A percentile compares a stretch with the other conserved stretches of the same genome.
Evolutionary conservation across 2,113 vertebrate genomes (phyloP).

Genomic region (Podilymbus podiceps): DNA sequence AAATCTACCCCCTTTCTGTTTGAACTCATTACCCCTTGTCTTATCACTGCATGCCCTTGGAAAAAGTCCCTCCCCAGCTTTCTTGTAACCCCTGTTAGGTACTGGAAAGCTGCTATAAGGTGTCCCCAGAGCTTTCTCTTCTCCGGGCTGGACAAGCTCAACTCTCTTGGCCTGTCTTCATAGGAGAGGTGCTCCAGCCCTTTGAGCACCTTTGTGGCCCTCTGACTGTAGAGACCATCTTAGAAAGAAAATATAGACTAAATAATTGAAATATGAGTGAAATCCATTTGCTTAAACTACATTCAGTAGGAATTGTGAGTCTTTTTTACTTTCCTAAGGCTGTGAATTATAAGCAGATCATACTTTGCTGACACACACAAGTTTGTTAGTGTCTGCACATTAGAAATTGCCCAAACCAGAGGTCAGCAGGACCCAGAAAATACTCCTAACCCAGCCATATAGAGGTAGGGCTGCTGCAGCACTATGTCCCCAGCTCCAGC

Average conservation of each 20-base stretch:
- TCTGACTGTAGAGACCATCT: neutral
- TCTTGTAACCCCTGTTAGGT: too few relatives aligned
- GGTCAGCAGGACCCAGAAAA: rapidly evolving
- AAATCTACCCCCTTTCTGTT: too few relatives aligned
- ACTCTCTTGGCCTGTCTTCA: too few relatives aligned
- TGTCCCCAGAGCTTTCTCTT: too few relatives aligned
- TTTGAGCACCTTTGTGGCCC: too few relatives aligned
- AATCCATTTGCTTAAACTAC: neutral
- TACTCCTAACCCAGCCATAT: neutral
- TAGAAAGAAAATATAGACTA: neutral
- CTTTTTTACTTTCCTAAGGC: neutral
- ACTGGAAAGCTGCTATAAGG: too few relatives aligned
- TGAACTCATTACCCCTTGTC: too few relatives aligned
- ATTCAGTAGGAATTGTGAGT: neutral
- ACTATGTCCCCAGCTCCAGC: neutral
- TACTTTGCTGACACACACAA: neutral
- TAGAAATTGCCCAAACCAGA: neutral
- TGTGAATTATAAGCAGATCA: neutral
- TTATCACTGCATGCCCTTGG: too few relatives aligned
- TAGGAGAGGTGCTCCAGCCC: too few relatives aligned
- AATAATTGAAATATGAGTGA: neutral
- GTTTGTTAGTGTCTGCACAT: neutral
- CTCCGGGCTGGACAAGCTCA: too few relatives aligned
- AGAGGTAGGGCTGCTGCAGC: too few relatives aligned
- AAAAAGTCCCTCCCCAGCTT: too few relatives aligned